Evolutionary conservation across 2,113 vertebrate genomes (phyloP).

Genomic region (Larimichthys crocea): DNA sequence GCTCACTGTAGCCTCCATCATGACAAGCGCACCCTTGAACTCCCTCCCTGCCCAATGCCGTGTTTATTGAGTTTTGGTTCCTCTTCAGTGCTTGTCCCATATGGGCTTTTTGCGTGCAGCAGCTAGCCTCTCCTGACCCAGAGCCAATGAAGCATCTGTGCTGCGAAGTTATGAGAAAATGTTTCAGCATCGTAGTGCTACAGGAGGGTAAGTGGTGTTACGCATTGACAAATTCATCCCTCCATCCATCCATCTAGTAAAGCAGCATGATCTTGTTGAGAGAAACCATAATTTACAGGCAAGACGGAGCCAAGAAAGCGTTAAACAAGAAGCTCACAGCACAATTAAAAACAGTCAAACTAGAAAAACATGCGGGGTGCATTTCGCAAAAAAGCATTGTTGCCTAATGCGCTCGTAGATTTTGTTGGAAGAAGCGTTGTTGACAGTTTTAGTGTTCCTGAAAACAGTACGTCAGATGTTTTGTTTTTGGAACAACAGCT

Average conservation of each 20-base stretch:
- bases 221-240: slow-evolving; percentile 31
- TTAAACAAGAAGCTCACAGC: slow-evolving; percentile 52
- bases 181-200: slow-evolving; percentile 14
- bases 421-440: background rate
- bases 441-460: slow-evolving; percentile 65
- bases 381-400: slow-evolving; percentile 52
- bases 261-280: slow-evolving; percentile 27
- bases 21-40: slow-evolving; percentile 81
- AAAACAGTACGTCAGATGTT: slow-evolving; percentile 27
- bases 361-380: slow-evolving; percentile 41
- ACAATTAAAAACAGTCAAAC: slow-evolving; percentile 56
- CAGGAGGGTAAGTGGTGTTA: slow-evolving; percentile 50
- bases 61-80: slow-evolving; percentile 82
- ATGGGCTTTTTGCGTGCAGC: slow-evolving; percentile 54
- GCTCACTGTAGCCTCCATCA: slow-evolving; percentile 81
- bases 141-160: slow-evolving; percentile 54
- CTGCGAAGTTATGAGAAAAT: slow-evolving; percentile 64
- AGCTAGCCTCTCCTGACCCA: slow-evolving; percentile 60
- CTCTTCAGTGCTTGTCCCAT: slow-evolving; percentile 76
- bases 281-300: slow-evolving; percentile 49
- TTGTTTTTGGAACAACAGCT: slow-evolving; percentile 44
- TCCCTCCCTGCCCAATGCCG: slow-evolving; percentile 28
- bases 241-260: slow-evolving; percentile 29
- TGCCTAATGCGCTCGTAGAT: slow-evolving; percentile 52
- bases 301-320: slow-evolving; percentile 45